These are phyloP conservation scores for Ciconia nigra DNA, from an alignment of 2,797 vertebrate genomes.

Conservation along the genomic window DNA sequence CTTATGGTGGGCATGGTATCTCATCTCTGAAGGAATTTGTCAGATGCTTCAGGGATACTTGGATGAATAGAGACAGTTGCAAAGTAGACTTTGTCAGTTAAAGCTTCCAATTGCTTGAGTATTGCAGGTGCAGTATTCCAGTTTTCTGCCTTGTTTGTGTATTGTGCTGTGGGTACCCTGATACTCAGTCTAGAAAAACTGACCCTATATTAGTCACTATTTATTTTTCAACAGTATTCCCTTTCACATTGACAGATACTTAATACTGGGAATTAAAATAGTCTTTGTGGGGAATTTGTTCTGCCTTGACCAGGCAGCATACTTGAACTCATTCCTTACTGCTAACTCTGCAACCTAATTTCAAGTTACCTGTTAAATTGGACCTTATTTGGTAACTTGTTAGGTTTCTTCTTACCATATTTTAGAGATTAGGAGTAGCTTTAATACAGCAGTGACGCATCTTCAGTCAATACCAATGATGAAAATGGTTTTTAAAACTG, in stretches of 20 bases:
- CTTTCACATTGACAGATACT: background rate
- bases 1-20: background rate
- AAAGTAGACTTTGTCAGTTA: background rate
- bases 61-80: background rate
- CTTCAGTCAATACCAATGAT: background rate
- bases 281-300: background rate
- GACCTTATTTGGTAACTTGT: background rate
- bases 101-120: background rate
- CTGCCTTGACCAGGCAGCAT: background rate
- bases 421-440: background rate
- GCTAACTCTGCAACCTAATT: background rate
- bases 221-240: background rate
- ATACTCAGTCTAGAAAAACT: background rate
- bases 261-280: background rate
- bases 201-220: background rate
- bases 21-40: background rate
- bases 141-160: background rate
- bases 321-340: background rate
- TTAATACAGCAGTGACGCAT: background rate
- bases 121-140: background rate
- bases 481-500: background rate
- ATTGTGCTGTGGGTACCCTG: background rate
- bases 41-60: background rate
- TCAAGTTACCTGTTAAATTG: background rate
- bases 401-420: background rate